A percentile compares a stretch with the other conserved stretches of the same genome.
These are phyloP conservation scores for Tetheella fluctuosa DNA, from an alignment of 2,888 invertebrate genomes.

Conservation along the genomic window DNA sequence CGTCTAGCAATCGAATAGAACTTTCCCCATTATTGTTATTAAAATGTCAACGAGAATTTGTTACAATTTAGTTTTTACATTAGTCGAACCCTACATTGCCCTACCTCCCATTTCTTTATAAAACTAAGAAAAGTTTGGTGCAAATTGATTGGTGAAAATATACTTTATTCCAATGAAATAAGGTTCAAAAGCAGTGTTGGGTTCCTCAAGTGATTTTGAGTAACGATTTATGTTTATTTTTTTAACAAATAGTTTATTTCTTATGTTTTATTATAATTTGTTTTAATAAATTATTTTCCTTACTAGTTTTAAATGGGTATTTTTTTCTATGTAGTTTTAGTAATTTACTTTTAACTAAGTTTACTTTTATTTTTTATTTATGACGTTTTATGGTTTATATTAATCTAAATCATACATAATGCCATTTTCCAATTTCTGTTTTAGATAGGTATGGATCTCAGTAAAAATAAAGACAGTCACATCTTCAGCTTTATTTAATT, in stretches of 20 bases:
- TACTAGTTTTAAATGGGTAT: slow-evolving; percentile 39
- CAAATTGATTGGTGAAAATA: not conserved
- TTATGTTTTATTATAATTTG: slow-evolving; percentile 51
- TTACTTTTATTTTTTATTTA: too few species aligned
- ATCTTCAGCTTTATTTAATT: too few species aligned
- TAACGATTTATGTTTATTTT: slow-evolving; percentile 60
- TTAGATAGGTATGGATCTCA: too few species aligned
- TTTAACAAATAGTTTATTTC: slow-evolving; percentile 60
- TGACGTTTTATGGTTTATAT: too few species aligned
- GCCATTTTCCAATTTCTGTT: too few species aligned
- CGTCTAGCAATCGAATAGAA: not conserved
- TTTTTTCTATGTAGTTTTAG: slow-evolving; percentile 17
- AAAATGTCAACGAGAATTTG: not conserved
- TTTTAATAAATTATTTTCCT: slow-evolving; percentile 62
- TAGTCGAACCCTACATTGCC: not conserved
- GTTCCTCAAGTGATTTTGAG: slow-evolving; percentile 50
- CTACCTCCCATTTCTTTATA: not conserved
- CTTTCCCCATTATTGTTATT: not conserved
- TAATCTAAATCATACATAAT: too few species aligned
- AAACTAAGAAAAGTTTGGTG: not conserved
- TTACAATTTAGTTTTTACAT: slow-evolving; percentile 9
- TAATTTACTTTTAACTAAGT: not conserved
- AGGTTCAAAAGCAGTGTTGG: slow-evolving; percentile 20
- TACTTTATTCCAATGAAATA: slow-evolving; percentile 10
- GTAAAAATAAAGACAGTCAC: too few species aligned